phyloP scores from a whole-genome alignment of 2,113 vertebrate species.

The Macroglossus sobrinus region DNA sequence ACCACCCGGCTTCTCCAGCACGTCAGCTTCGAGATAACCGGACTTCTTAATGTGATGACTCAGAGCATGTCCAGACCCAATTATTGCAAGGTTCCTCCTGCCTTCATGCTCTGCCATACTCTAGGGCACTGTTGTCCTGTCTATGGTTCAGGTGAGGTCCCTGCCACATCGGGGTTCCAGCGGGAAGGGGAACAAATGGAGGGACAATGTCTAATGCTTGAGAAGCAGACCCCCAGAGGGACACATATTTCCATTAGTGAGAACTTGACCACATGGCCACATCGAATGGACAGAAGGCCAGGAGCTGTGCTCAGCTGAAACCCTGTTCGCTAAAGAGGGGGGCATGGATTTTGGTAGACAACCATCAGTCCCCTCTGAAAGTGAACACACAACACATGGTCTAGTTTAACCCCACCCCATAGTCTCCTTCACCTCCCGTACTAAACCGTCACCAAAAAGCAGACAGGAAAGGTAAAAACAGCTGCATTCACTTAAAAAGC shows the following conservation, averaged over 20 bases:
- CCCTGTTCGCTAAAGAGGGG: background rate
- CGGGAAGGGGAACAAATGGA: background rate
- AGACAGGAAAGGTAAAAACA: background rate
- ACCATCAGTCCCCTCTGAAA: background rate
- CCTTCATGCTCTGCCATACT: background rate
- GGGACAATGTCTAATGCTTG: background rate
- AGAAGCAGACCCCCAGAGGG: background rate
- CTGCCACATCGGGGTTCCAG: background rate
- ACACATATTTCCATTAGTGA: background rate
- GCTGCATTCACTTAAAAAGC: background rate
- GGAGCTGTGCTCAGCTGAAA: background rate
- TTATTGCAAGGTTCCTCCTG: no score
- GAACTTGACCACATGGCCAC: background rate
- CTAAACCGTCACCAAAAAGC: background rate
- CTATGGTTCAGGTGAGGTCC: background rate
- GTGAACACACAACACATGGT: no score
- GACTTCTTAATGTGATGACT: background rate
- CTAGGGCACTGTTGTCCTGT: no score
- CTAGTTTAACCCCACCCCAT: background rate
- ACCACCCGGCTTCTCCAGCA: background rate
- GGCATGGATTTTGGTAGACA: background rate
- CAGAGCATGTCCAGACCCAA: background rate
- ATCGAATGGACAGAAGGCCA: background rate
- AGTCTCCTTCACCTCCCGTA: background rate
- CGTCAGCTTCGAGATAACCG: background rate